phyloP scores from a whole-genome alignment of 1,140 invertebrate genomes.

The Ephestia elutella region DNA sequence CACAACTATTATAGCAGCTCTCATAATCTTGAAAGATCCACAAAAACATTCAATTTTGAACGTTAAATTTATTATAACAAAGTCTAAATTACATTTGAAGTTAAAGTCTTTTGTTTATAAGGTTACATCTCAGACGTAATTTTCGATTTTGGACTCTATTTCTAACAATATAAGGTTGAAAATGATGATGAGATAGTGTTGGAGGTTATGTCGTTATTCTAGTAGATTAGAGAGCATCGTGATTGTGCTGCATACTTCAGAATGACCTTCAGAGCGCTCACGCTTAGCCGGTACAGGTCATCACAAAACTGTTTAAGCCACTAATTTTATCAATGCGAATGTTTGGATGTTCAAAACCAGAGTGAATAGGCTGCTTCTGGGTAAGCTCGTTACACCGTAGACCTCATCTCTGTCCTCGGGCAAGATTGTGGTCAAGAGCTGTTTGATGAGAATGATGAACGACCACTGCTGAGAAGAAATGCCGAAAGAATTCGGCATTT shows the following conservation, averaged over 20 bases:
- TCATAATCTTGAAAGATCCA: constrained; percentile 8
- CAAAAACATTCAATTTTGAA: background rate
- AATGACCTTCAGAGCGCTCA: constrained; percentile 52
- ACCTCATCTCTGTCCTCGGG: no score
- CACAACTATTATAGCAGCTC: background rate
- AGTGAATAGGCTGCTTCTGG: no score
- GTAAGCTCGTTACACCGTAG: no score
- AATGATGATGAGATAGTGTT: background rate
- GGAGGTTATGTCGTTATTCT: constrained; percentile 16
- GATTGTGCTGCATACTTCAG: constrained; percentile 52
- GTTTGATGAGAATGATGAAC: no score
- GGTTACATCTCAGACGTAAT: background rate
- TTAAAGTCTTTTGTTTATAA: background rate
- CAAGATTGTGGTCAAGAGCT: no score
- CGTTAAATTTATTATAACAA: background rate
- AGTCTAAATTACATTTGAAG: background rate
- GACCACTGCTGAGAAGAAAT: no score
- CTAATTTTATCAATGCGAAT: no score
- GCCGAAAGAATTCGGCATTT: no score
- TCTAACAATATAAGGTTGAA: background rate
- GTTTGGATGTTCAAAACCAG: no score
- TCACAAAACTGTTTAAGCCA: constrained; percentile 16
- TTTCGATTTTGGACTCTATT: background rate
- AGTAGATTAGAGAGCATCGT: constrained; percentile 25
- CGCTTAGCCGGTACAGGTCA: constrained; percentile 36